phyloP scores from a whole-genome alignment of 1,140 invertebrate genomes.

The Cyclina sinensis region DNA sequence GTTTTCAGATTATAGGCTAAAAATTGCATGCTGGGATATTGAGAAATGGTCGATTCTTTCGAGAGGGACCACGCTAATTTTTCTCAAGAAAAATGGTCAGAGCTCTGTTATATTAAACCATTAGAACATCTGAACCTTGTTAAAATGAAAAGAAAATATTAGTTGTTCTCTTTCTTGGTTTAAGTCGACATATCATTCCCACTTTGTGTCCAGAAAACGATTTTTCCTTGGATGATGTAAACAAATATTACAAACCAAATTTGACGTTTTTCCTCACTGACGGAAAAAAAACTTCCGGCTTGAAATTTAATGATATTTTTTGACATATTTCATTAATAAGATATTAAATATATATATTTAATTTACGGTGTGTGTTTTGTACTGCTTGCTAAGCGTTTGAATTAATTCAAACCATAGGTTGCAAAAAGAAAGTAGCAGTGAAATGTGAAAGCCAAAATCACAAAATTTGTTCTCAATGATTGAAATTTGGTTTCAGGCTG shows the following conservation, averaged over 20 bases:
- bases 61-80: slow-evolving; percentile 42
- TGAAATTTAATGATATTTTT: too few relatives aligned
- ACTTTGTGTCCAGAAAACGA: background rate
- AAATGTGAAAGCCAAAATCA: too few relatives aligned
- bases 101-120: background rate
- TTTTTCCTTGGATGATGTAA: slow-evolving; percentile 2
- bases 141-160: background rate
- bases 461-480: too few relatives aligned
- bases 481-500: too few relatives aligned
- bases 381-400: too few relatives aligned
- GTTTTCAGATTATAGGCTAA: slow-evolving; percentile 7
- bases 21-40: slow-evolving; percentile 70
- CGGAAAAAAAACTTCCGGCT: background rate
- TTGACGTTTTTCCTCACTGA: background rate
- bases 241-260: background rate
- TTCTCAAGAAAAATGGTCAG: slow-evolving; percentile 57
- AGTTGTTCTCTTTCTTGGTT: background rate
- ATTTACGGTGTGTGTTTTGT: too few relatives aligned
- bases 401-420: too few relatives aligned
- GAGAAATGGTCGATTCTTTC: slow-evolving; percentile 72
- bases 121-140: background rate
- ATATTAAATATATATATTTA: too few relatives aligned
- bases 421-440: too few relatives aligned
- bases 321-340: too few relatives aligned
- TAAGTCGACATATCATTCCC: background rate